A percentile compares a stretch with the other conserved stretches of the same genome.
phyloP scores from a whole-genome alignment of 1,140 invertebrate genomes.

The Procambarus virginalis region DNA sequence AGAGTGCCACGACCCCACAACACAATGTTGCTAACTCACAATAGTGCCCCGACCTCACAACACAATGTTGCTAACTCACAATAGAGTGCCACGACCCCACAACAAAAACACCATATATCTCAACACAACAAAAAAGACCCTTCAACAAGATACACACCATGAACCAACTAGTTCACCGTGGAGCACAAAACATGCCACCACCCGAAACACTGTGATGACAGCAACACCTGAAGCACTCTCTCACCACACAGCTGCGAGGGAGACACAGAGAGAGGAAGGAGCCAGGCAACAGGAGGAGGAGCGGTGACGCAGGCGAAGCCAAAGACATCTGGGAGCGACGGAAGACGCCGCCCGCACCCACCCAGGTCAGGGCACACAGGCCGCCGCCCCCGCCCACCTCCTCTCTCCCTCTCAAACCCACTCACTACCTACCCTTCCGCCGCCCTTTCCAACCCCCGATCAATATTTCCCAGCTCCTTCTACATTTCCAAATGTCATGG shows the following conservation, averaged over 20 bases:
- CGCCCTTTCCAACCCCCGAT: conserved; percentile 12
- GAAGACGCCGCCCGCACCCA: conserved; percentile 1
- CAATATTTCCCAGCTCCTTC: conserved; percentile 52
- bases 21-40: no score
- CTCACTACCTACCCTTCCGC: neutral
- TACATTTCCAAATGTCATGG: conserved; percentile 34
- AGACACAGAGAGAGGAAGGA: neutral
- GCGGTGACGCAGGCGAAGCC: neutral
- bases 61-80: neutral
- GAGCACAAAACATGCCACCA: neutral
- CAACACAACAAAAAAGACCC: no score
- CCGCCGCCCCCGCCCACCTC: conserved; percentile 1
- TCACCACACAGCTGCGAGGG: neutral
- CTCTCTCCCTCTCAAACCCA: neutral
- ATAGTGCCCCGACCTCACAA: no score
- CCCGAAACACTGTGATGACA: no score
- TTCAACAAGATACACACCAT: neutral
- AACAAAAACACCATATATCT: no score
- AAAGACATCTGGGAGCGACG: neutral
- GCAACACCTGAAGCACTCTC: no score
- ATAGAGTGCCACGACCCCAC: neutral
- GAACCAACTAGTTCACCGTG: neutral
- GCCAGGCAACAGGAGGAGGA: neutral
- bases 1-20: no score
- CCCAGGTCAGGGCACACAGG: conserved; percentile 16